phyloP scores from a whole-genome alignment of 2,888 invertebrate species.

The Hirtodrosophila duncani region DNA sequence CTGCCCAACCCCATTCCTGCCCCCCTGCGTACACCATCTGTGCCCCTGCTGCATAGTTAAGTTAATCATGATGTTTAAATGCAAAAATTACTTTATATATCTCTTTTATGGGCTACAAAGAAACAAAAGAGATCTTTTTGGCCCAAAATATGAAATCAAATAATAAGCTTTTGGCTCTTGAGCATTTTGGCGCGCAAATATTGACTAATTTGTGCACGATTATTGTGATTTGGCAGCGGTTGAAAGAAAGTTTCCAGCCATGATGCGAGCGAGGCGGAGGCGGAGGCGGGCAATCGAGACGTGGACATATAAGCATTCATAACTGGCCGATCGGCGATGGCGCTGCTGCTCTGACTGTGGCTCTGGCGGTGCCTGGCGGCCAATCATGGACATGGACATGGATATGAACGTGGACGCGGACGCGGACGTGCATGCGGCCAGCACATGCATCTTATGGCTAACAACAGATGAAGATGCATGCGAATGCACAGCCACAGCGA shows the following conservation, averaged over 20 bases:
- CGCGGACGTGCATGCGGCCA: constrained; percentile 43
- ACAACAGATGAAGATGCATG: constrained; percentile 61
- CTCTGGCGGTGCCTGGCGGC: constrained; percentile 65
- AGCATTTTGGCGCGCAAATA: constrained; percentile 68
- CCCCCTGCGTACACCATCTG: constrained; percentile 4
- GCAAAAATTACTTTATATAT: constrained; percentile 67
- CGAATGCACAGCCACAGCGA: constrained; percentile 19
- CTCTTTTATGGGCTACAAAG: constrained; percentile 36
- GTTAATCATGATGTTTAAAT: constrained; percentile 67
- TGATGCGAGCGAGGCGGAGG: constrained; percentile 1
- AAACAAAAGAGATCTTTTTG: constrained; percentile 12
- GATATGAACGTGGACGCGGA: constrained; percentile 3
- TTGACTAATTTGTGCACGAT: constrained; percentile 75
- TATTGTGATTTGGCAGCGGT: constrained; percentile 65
- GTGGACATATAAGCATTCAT: constrained; percentile 33
- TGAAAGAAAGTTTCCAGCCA: constrained; percentile 51
- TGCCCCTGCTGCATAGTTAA: constrained; percentile 44
- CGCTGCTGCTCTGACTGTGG: background rate
- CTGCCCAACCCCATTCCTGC: constrained; percentile 28
- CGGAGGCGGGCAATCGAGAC: constrained; percentile 10
- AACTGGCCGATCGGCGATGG: constrained; percentile 32
- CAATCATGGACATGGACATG: constrained; percentile 60
- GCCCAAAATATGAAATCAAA: constrained; percentile 45
- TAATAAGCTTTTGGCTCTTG: constrained; percentile 61
- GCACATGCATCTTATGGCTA: constrained; percentile 57